Conservation (phyloP, 1,140 invertebrate species). For the Drosophila lowei region DNA sequence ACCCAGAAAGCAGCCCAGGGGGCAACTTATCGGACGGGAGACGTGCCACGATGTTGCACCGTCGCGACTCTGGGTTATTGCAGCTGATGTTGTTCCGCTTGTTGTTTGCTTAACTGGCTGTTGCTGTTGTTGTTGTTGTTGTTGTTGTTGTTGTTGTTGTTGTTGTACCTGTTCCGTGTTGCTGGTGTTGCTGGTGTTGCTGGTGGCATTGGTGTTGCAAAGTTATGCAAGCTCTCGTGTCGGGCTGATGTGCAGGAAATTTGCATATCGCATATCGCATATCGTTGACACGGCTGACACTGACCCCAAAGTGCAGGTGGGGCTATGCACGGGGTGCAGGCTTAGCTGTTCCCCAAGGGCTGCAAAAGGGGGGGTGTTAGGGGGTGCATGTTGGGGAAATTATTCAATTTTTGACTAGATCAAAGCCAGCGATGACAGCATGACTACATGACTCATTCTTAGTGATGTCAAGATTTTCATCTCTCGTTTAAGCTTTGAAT, state of each 20-base stretch:
- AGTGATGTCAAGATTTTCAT: too few species aligned
- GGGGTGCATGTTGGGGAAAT: neutral
- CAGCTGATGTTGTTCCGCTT: constrained; percentile 22
- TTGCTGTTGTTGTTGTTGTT: constrained; percentile 18
- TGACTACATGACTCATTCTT: too few species aligned
- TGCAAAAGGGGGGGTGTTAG: neutral
- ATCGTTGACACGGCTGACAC: constrained; percentile 72
- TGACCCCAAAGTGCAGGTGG: constrained; percentile 49
- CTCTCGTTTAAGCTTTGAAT: too few species aligned
- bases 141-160: constrained; percentile 23
- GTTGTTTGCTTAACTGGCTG: neutral
- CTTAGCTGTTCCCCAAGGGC: neutral
- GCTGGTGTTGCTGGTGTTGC: neutral
- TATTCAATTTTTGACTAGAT: constrained; percentile 44
- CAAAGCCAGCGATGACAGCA: constrained; percentile 32
- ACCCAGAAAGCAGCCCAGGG: constrained; percentile 12
- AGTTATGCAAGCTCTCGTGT: constrained; percentile 69
- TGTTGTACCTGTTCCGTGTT: constrained; percentile 4
- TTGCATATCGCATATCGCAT: constrained; percentile 72
- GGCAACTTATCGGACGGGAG: constrained; percentile 17
- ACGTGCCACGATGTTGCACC: constrained; percentile 12
- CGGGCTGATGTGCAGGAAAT: constrained; percentile 43
- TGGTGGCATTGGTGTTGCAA: constrained; percentile 27
- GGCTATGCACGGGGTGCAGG: neutral
- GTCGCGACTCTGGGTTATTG: constrained; percentile 12